Conservation (phyloP, 2,113 vertebrate species). For the Recurvirostra avosetta region DNA sequence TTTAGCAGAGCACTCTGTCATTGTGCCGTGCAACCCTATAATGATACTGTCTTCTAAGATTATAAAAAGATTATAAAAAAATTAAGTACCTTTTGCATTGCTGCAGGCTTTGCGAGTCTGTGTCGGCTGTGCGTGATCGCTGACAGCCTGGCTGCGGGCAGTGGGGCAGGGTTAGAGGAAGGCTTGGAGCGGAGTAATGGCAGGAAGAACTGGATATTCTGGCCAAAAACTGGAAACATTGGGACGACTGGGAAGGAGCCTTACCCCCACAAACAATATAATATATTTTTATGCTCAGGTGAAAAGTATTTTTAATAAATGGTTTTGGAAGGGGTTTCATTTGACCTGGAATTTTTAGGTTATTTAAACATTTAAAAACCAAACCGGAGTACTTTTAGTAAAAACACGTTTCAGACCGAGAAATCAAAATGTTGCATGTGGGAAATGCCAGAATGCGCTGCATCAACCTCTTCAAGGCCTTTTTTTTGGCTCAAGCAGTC, state of each 20-base stretch:
- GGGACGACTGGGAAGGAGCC: background rate
- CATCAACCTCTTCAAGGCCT: background rate
- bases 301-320: slow-evolving; percentile 43
- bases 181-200: background rate
- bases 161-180: background rate
- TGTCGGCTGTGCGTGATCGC: background rate
- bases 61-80: background rate
- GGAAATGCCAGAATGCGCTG: background rate
- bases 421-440: background rate
- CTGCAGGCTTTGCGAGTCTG: background rate
- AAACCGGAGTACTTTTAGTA: background rate
- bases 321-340: background rate
- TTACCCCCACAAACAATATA: background rate
- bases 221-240: background rate
- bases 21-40: background rate
- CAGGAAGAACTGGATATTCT: background rate
- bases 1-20: background rate
- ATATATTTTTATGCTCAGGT: slow-evolving; percentile 1
- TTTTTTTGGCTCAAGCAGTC: background rate
- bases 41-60: background rate
- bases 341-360: slow-evolving; percentile 14
- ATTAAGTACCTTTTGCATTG: background rate
- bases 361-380: slow-evolving; percentile 30
- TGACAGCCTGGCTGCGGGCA: background rate
- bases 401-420: background rate